phyloP scores from a whole-genome alignment of 2,888 invertebrate genomes.

The Bembecia ichneumoniformis region DNA sequence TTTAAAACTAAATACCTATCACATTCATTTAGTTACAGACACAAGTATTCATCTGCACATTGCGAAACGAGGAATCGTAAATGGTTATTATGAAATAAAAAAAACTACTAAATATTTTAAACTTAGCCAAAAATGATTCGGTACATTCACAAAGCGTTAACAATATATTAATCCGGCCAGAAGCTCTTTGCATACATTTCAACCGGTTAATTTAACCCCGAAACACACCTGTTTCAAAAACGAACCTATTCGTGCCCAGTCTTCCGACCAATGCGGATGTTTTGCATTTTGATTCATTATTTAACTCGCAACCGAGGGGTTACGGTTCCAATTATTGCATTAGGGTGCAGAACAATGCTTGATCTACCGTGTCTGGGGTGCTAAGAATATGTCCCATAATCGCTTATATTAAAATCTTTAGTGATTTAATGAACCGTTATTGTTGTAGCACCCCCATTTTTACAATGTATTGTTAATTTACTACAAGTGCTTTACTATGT shows the following conservation, averaged over 20 bases:
- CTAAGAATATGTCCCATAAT: slow-evolving; percentile 36
- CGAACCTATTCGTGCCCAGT: slow-evolving; percentile 47
- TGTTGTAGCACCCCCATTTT: slow-evolving; percentile 54
- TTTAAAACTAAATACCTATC: too few relatives aligned
- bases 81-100: too few relatives aligned
- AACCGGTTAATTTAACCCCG: slow-evolving; percentile 19
- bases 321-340: slow-evolving; percentile 11
- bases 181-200: background rate
- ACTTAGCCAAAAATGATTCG: too few relatives aligned
- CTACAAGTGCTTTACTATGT: slow-evolving; percentile 27
- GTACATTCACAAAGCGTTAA: too few relatives aligned
- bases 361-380: slow-evolving; percentile 30
- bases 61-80: too few relatives aligned
- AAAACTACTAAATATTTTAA: too few relatives aligned
- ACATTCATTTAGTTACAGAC: too few relatives aligned
- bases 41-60: too few relatives aligned
- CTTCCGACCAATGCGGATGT: slow-evolving; percentile 43
- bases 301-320: slow-evolving; percentile 20
- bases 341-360: slow-evolving; percentile 21
- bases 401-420: slow-evolving; percentile 28
- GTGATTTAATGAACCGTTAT: slow-evolving; percentile 62
- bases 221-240: slow-evolving; percentile 54
- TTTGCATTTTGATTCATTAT: slow-evolving; percentile 56
- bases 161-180: background rate
- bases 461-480: slow-evolving; percentile 44